Base-by-base conservation (phyloP, 2,888 invertebrate species). In the Alloscopus bannaensis region DNA sequence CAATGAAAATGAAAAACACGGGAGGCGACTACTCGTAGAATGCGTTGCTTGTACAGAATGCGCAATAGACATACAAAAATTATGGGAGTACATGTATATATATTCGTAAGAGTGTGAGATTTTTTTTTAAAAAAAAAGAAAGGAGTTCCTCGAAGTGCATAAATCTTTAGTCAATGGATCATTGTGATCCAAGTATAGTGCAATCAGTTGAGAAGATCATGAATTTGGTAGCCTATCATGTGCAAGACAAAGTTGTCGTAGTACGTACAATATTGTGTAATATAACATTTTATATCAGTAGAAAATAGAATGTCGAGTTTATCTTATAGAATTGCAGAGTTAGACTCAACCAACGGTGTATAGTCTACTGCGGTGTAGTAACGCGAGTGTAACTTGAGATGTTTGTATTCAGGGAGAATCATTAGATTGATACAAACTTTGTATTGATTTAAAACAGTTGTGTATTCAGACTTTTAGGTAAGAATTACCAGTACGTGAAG, bases 391-490 rank as follows among this genome's bases (percentile, higher is more conserved):
- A n/a, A n/a, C n/a, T n/a, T n/a, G n/a, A n/a, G n/a, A n/a, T 11
- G 22, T 40, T 60, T 42, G 40, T 24, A 60, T 60, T 60, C 60
- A 60, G 60, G 60, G 60, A 60, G n/a, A n/a, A n/a, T n/a, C n/a
- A n/a, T 11, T 11, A 40, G 20, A 57, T 57, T 57, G 57, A 28
- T 57, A 57, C 6, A n/a, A n/a, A n/a, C n/a, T n/a, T n/a, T n/a
- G n/a, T n/a, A n/a, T 22, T 6, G 2, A 52, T 45, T 4, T 16
- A 45, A n/a, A 45, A 45, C 13, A 36, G 6, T 36, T 36, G 36
- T 36, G 36, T 36, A 36, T 36, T 13, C 6, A 36, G 36, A 36
- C 13, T n/a, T 18, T 18, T 45, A 45, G n/a, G 18, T 16, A 45
- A 36, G 36, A 13, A 36, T 8, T 36, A 36, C 36, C 36, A 36